phyloP scores from a whole-genome alignment of 2,888 invertebrate genomes.

The Oxytorus armatus region DNA sequence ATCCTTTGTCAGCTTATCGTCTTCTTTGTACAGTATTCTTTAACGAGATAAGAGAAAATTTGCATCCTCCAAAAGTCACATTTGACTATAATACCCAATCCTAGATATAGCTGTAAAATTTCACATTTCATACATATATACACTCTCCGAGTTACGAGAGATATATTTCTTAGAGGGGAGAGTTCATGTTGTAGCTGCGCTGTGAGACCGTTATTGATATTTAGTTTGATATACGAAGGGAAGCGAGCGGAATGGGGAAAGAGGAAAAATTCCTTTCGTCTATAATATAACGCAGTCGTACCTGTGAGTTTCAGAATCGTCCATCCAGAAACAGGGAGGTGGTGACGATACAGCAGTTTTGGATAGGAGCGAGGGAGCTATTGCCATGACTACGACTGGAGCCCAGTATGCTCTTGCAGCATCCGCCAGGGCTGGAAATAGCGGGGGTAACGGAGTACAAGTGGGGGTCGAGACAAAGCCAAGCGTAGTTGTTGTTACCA shows the following conservation, averaged over 20 bases:
- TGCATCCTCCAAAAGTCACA: neutral
- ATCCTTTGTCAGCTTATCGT: neutral
- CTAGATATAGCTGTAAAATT: neutral
- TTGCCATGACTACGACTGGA: conserved; percentile 84
- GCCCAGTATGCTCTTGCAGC: conserved; percentile 83
- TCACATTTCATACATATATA: neutral
- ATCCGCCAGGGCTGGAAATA: conserved; percentile 81
- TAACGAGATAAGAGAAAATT: neutral
- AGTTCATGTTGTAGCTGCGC: neutral
- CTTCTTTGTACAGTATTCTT: neutral
- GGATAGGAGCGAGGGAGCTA: conserved; percentile 81
- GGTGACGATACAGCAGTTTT: conserved; percentile 77
- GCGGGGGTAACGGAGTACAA: conserved; percentile 79
- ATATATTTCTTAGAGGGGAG: conserved; percentile 37
- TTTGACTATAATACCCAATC: neutral
- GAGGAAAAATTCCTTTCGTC: conserved; percentile 29
- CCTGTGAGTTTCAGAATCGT: conserved; percentile 77
- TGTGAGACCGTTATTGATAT: conserved; percentile 78
- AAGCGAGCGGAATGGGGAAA: neutral
- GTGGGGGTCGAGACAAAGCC: conserved; percentile 82
- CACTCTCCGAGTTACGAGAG: neutral
- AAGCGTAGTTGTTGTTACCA: conserved; percentile 82
- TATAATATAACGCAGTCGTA: conserved; percentile 63
- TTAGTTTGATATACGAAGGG: conserved; percentile 66
- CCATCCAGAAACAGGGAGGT: conserved; percentile 77